Conservation (phyloP, 2,797 vertebrate species). For the Myotis vivesi region DNA sequence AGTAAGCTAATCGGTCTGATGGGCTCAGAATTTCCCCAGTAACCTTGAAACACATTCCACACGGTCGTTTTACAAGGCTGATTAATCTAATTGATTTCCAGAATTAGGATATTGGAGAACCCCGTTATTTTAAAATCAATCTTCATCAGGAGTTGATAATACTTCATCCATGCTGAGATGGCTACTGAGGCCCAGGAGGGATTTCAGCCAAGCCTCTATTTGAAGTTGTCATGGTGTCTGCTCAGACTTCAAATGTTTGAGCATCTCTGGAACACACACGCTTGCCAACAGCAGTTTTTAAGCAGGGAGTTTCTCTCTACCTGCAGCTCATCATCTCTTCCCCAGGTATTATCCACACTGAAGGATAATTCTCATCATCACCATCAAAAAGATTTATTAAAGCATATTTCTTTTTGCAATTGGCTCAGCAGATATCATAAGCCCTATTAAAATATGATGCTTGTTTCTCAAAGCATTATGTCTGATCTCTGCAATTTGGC, state of each 20-base stretch:
- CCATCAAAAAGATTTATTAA: neutral
- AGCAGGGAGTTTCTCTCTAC: neutral
- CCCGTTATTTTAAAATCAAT: conserved; percentile 67
- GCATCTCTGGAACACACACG: neutral
- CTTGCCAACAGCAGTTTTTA: neutral
- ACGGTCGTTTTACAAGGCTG: conserved; percentile 11
- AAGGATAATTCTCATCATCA: neutral
- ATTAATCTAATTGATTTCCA: conserved; percentile 66
- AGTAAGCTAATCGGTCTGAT: neutral
- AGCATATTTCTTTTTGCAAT: neutral
- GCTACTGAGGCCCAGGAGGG: neutral
- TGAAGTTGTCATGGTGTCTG: conserved; percentile 34
- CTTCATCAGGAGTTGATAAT: conserved; percentile 65
- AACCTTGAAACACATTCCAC: conserved; percentile 56
- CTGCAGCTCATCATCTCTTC: neutral
- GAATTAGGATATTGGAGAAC: conserved; percentile 60
- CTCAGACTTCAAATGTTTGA: neutral
- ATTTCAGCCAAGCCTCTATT: neutral
- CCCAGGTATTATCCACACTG: neutral
- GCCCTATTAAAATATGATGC: neutral
- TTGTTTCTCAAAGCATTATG: neutral
- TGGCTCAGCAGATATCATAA: neutral
- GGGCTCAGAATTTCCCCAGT: conserved; percentile 28
- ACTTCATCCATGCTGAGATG: conserved; percentile 27
- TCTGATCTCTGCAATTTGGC: neutral